A percentile compares a stretch with the other conserved stretches of the same genome.
These are phyloP conservation scores for Callinectes sapidus DNA, from an alignment of 2,888 invertebrate species.

Conservation along the genomic window DNA sequence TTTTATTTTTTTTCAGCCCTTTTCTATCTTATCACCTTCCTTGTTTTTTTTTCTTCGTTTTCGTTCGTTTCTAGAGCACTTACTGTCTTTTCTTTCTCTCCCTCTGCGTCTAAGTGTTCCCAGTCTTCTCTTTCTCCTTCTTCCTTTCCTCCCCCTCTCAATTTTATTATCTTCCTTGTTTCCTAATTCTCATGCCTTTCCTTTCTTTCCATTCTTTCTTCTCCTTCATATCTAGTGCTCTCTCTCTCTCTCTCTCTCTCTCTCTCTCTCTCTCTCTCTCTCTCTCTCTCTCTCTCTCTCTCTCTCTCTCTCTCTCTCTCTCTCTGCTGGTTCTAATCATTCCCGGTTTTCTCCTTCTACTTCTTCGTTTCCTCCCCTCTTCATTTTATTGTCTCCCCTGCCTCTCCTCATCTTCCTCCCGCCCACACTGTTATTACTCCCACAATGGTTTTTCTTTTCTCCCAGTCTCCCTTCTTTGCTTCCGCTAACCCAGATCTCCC, in stretches of 20 bases:
- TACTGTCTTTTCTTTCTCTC: too few species aligned
- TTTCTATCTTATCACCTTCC: too few species aligned
- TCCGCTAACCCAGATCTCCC: not conserved
- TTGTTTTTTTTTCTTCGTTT: too few species aligned
- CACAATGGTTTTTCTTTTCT: not conserved
- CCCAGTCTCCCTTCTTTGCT: not conserved
- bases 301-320: not conserved
- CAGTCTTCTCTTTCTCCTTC: too few species aligned
- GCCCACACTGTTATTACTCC: not conserved
- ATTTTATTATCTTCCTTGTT: too few species aligned
- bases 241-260: not conserved
- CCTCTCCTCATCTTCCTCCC: not conserved
- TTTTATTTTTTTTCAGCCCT: too few species aligned
- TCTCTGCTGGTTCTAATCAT: not conserved
- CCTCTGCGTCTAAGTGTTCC: too few species aligned
- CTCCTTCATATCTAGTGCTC: not conserved
- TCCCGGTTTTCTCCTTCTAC: not conserved
- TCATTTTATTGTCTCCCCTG: not conserved
- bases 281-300: not conserved
- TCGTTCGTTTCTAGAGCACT: too few species aligned
- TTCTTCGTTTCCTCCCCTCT: slow-evolving; percentile 7
- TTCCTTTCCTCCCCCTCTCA: too few species aligned
- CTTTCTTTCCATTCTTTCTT: not conserved
- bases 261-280: too few species aligned
- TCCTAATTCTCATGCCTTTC: not conserved